Percentiles rank a stretch among this genome's conserved stretches.
phyloP scores from a whole-genome alignment of 2,888 invertebrate species.

The Stenodema calcarata region DNA sequence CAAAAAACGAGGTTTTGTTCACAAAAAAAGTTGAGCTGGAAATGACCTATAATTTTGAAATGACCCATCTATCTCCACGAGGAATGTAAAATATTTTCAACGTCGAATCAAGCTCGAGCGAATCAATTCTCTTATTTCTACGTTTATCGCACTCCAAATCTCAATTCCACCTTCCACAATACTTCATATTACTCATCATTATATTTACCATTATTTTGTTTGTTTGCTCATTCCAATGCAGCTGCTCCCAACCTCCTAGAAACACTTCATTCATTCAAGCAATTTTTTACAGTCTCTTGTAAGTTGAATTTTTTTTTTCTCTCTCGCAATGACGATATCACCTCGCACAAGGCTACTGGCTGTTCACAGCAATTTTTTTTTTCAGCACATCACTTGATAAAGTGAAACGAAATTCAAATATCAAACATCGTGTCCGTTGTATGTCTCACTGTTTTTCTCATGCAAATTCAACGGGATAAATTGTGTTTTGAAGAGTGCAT shows the following conservation, averaged over 20 bases:
- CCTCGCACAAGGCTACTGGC: not conserved
- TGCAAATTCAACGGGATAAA: no score
- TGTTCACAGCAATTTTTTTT: not conserved
- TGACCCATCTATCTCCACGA: no score
- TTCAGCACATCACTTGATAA: not conserved
- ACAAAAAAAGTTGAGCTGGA: no score
- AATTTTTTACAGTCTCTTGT: not conserved
- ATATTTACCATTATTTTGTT: not conserved
- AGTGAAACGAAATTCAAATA: not conserved
- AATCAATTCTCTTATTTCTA: not conserved
- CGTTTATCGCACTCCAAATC: not conserved
- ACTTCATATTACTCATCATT: not conserved
- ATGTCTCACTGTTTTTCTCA: no score
- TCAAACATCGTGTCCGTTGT: no score
- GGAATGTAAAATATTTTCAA: no score
- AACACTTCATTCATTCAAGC: conserved; percentile 17
- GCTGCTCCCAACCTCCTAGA: conserved; percentile 28
- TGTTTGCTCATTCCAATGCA: not conserved
- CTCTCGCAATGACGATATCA: not conserved
- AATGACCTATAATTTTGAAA: no score
- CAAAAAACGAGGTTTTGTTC: no score
- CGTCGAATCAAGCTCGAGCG: no score
- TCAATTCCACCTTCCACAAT: not conserved
- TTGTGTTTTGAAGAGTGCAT: no score
- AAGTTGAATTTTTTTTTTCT: not conserved